Conservation (phyloP, 2,113 vertebrate species). For the Apteryx mantelli region DNA sequence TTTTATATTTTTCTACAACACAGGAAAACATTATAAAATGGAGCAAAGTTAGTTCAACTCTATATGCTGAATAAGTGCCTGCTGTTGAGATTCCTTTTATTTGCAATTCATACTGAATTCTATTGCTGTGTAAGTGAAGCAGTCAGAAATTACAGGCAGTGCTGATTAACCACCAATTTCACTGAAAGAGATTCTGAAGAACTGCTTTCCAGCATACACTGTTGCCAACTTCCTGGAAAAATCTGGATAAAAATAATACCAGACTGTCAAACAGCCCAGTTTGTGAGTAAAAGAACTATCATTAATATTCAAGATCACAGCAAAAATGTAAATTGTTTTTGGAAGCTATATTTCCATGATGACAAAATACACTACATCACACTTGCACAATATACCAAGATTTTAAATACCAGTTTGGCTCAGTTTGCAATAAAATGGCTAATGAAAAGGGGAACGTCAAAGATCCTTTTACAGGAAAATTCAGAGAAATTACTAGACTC, state of each 20-base stretch:
- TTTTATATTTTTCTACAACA: not conserved
- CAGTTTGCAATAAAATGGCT: constrained; percentile 24
- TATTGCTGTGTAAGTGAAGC: constrained; percentile 56
- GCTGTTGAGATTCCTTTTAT: constrained; percentile 42
- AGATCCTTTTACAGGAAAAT: constrained; percentile 31
- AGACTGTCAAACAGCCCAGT: constrained; percentile 46
- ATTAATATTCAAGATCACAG: constrained; percentile 48
- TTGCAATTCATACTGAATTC: constrained; percentile 61
- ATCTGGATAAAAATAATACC: constrained; percentile 63
- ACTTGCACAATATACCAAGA: constrained; percentile 30
- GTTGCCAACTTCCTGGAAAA: constrained; percentile 59
- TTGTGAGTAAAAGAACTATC: constrained; percentile 32
- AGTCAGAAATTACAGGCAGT: constrained; percentile 58
- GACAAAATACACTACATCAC: constrained; percentile 34
- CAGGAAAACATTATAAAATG: not conserved
- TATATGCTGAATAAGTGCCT: not conserved
- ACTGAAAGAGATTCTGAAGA: constrained; percentile 61
- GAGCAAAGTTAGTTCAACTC: not conserved
- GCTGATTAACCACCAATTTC: constrained; percentile 66
- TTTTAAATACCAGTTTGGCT: constrained; percentile 52
- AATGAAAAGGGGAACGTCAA: constrained; percentile 49
- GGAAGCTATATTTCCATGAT: constrained; percentile 15
- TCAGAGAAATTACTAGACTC: constrained; percentile 43
- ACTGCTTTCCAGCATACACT: constrained; percentile 27
- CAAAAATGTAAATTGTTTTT: constrained; percentile 61